phyloP scores from a whole-genome alignment of 2,113 vertebrate species.

The Sitta europaea region DNA sequence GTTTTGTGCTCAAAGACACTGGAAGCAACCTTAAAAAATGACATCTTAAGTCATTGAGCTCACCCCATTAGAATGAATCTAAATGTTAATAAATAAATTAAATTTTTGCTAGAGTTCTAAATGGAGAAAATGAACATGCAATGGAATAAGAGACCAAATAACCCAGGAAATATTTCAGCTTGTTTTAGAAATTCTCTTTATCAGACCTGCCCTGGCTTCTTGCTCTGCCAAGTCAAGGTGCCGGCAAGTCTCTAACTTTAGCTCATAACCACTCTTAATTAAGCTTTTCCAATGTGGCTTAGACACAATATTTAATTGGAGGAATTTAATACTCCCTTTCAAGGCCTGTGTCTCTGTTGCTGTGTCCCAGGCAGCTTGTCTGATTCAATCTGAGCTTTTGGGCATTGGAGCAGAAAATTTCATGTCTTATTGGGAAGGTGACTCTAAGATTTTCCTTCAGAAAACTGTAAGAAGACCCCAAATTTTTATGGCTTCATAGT shows the following conservation, averaged over 20 bases:
- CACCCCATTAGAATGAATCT: background rate
- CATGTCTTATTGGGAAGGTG: background rate
- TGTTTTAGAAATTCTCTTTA: background rate
- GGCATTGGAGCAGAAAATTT: background rate
- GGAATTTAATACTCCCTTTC: background rate
- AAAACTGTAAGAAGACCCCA: background rate
- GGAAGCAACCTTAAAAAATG: background rate
- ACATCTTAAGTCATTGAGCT: rapidly evolving
- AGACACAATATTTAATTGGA: background rate
- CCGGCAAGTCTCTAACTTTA: background rate
- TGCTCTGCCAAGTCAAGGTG: background rate
- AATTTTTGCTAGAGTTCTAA: background rate
- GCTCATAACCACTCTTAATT: background rate
- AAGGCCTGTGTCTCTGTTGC: background rate
- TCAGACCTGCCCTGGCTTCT: background rate
- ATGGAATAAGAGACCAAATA: background rate
- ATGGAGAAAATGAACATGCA: background rate
- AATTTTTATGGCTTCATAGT: background rate
- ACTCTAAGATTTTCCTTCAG: background rate
- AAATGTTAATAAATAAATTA: background rate
- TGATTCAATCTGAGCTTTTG: background rate
- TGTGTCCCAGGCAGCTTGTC: background rate
- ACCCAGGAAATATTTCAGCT: background rate
- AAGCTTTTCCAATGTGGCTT: background rate
- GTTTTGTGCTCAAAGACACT: background rate